Evolutionary conservation across 2,888 invertebrate species (phyloP).

Genomic region (Cryptocephalus moraei): DNA sequence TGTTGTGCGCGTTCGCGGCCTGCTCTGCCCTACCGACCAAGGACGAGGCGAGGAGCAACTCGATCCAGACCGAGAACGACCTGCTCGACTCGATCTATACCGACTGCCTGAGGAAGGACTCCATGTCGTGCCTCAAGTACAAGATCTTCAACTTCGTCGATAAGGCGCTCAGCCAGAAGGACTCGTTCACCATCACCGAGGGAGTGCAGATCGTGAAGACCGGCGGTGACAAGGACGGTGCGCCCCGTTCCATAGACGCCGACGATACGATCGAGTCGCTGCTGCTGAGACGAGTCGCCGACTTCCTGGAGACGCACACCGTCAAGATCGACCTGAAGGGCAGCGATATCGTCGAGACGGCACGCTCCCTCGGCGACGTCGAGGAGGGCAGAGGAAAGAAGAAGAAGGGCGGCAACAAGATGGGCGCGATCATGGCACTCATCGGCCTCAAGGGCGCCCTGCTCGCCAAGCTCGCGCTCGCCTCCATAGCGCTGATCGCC

Average conservation of each 20-base stretch:
- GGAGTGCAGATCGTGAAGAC: constrained; percentile 77
- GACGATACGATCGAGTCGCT: constrained; percentile 50
- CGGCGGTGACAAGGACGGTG: constrained; percentile 59
- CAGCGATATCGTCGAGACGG: constrained; percentile 70
- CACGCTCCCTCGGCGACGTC: constrained; percentile 68
- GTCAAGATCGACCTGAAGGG: constrained; percentile 78
- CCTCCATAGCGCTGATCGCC: constrained; percentile 74
- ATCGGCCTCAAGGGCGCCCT: constrained; percentile 72
- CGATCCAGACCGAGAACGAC: constrained; percentile 63
- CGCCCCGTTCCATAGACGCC: constrained; percentile 60
- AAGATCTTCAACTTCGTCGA: constrained; percentile 80
- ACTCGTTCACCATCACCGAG: constrained; percentile 68
- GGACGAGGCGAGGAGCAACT: constrained; percentile 45
- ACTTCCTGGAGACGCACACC: constrained; percentile 70
- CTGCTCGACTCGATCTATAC: constrained; percentile 65
- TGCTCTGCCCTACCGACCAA: constrained; percentile 56
- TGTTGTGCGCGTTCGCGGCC: constrained; percentile 45
- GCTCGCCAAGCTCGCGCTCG: constrained; percentile 65
- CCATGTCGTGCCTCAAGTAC: constrained; percentile 76
- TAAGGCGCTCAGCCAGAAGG: constrained; percentile 72
- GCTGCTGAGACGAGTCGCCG: constrained; percentile 55
- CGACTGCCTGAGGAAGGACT: constrained; percentile 74
- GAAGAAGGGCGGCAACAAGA: constrained; percentile 69
- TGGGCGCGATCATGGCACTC: constrained; percentile 63
- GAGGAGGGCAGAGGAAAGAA: constrained; percentile 68